These are phyloP conservation scores for Bruchidius siliquastri DNA, from an alignment of 2,888 invertebrate genomes.

Conservation along the genomic window DNA sequence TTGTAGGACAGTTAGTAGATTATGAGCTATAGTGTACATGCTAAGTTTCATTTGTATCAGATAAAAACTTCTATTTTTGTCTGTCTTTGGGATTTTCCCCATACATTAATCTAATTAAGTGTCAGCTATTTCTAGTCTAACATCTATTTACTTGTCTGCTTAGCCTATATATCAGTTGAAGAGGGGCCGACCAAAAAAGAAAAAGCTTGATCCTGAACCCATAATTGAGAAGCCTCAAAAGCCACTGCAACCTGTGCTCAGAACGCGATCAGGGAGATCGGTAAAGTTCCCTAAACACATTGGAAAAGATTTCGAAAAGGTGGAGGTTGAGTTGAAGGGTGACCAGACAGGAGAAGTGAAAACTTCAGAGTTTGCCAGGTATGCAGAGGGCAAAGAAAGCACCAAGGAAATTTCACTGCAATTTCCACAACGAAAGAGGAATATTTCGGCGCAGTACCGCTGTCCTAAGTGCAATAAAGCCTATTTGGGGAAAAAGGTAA, in stretches of 20 bases:
- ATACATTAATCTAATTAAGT: too few relatives aligned
- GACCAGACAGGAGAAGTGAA: conserved; percentile 25
- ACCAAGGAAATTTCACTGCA: conserved; percentile 13
- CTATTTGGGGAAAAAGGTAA: conserved; percentile 54
- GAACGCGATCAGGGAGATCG: conserved; percentile 41
- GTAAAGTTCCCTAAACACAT: conserved; percentile 41
- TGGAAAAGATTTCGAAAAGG: conserved; percentile 38
- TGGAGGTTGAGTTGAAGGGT: conserved; percentile 29
- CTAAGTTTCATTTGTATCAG: too few relatives aligned
- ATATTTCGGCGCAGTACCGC: conserved; percentile 51
- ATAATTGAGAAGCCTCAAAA: conserved; percentile 10
- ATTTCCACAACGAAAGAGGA: conserved; percentile 38
- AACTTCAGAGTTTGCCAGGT: conserved; percentile 32
- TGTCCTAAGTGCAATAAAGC: conserved; percentile 63
- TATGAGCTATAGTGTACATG: too few relatives aligned
- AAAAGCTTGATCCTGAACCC: conserved; percentile 18
- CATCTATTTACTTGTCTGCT: conserved; percentile 10
- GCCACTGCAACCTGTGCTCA: conserved; percentile 14
- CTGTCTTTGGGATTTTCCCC: too few relatives aligned
- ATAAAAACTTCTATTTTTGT: too few relatives aligned
- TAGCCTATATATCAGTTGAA: conserved; percentile 25
- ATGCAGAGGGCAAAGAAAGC: conserved; percentile 25
- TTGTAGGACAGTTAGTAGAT: too few relatives aligned
- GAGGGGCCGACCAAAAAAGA: conserved; percentile 37
- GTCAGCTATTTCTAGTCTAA: neutral